These are phyloP conservation scores for Choloepus didactylus DNA, from an alignment of 2,797 vertebrate genomes.

Conservation along the genomic window DNA sequence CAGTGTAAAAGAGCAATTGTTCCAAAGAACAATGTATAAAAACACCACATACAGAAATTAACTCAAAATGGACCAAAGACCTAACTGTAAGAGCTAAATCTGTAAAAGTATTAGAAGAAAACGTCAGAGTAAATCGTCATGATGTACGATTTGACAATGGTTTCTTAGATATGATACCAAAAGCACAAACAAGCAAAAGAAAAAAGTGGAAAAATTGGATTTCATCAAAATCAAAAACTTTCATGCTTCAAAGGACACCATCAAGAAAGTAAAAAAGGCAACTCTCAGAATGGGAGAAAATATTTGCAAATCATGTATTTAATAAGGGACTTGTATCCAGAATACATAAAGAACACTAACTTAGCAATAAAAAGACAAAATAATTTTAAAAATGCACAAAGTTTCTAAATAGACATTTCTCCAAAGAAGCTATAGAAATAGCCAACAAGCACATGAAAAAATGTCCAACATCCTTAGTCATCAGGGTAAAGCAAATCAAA, in stretches of 20 bases:
- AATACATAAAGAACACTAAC: constrained; percentile 5
- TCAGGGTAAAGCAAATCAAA: not conserved
- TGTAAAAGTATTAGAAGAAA: constrained; percentile 7
- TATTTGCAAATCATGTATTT: not conserved
- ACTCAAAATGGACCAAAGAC: not conserved
- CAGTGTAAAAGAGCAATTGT: not conserved
- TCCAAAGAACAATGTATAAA: constrained; percentile 22
- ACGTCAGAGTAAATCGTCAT: not conserved
- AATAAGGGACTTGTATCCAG: not conserved
- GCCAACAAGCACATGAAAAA: no score
- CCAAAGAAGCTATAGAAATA: not conserved
- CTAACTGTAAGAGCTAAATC: not conserved
- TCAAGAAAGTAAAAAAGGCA: constrained; percentile 10
- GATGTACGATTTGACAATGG: not conserved
- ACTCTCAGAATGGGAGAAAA: not conserved
- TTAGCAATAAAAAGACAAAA: not conserved
- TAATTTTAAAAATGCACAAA: not conserved
- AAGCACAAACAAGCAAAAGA: not conserved
- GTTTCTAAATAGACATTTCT: not conserved
- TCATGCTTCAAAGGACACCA: not conserved
- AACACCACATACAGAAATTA: not conserved
- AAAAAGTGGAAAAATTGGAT: not conserved
- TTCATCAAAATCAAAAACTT: constrained; percentile 31
- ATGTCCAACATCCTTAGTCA: not conserved
- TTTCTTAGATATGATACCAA: not conserved